Conservation (phyloP, 1,140 invertebrate species). For the Drosophila miranda region DNA sequence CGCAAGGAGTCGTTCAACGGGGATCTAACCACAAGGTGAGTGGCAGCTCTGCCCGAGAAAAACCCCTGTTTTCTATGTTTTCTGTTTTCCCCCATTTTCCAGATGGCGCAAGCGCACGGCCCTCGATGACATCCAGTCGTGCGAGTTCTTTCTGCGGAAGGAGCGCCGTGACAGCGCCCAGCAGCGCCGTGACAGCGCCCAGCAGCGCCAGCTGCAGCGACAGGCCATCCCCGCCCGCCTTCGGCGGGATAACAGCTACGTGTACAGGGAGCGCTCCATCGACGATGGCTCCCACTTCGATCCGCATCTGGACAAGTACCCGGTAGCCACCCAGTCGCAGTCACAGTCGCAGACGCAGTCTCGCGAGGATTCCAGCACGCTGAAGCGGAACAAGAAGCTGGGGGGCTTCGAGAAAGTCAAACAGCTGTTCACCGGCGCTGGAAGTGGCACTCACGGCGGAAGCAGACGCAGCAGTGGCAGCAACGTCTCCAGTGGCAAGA, state of each 20-base stretch:
- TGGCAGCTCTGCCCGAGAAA: too few species aligned
- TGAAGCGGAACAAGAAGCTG: constrained; percentile 83
- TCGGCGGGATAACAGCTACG: constrained; percentile 84
- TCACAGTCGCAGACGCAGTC: constrained; percentile 28
- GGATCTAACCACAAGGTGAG: constrained; percentile 79
- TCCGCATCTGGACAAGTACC: constrained; percentile 85
- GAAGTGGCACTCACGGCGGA: constrained; percentile 46
- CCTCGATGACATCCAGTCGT: constrained; percentile 71
- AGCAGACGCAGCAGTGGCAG: constrained; percentile 65
- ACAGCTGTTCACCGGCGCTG: constrained; percentile 73
- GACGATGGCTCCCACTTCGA: constrained; percentile 86
- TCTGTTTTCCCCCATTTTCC: background rate
- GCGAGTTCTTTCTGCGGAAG: constrained; percentile 82
- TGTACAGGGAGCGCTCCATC: constrained; percentile 85
- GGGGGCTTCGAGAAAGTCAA: constrained; percentile 87
- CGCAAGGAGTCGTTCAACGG: constrained; percentile 87
- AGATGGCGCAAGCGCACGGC: constrained; percentile 78
- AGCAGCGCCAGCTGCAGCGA: constrained; percentile 60
- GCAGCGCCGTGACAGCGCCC: too few species aligned
- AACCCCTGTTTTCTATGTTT: background rate
- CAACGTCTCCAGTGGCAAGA: constrained; percentile 65
- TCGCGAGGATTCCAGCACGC: constrained; percentile 49
- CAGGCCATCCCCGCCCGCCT: constrained; percentile 25
- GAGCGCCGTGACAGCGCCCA: constrained; percentile 84
- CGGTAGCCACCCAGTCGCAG: constrained; percentile 54